phyloP scores from a whole-genome alignment of 2,888 invertebrate genomes.

The Cremastobaeus sp. region DNA sequence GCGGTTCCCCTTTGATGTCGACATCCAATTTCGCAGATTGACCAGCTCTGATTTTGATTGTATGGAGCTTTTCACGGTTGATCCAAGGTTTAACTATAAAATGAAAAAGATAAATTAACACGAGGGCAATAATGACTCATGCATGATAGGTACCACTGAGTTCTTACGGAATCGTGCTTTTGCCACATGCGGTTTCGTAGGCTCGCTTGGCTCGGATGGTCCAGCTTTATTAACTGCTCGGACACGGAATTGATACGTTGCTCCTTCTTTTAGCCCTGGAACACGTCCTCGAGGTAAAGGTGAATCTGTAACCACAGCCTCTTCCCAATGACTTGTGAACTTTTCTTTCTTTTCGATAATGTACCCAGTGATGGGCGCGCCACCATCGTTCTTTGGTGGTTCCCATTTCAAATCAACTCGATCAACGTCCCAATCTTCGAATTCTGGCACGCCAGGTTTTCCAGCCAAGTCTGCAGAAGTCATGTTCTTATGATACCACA shows the following conservation, averaged over 20 bases:
- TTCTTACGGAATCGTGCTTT: constrained; percentile 87
- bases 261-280: constrained; percentile 91
- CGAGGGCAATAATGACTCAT: no score
- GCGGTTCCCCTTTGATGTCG: constrained; percentile 97
- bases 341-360: constrained; percentile 94
- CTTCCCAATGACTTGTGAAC: constrained; percentile 88
- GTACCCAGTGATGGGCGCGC: constrained; percentile 95
- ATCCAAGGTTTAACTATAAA: constrained; percentile 93
- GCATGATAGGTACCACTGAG: no score
- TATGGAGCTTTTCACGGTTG: constrained; percentile 94
- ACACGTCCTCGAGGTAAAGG: constrained; percentile 90
- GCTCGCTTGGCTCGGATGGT: constrained; percentile 92
- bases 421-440: constrained; percentile 94
- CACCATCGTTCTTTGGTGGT: constrained; percentile 93
- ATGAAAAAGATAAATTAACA: no score
- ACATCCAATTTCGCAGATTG: constrained; percentile 94
- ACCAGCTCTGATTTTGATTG: constrained; percentile 93
- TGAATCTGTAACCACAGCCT: constrained; percentile 87
- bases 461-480: constrained; percentile 85
- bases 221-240: constrained; percentile 97
- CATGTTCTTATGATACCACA: not conserved
- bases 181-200: constrained; percentile 91
- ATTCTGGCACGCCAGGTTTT: constrained; percentile 91
- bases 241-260: constrained; percentile 97
- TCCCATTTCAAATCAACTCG: constrained; percentile 96